Evolutionary conservation across 23 tunicate genomes (phyloP).

Genomic region (Oikopleura dioica): DNA sequence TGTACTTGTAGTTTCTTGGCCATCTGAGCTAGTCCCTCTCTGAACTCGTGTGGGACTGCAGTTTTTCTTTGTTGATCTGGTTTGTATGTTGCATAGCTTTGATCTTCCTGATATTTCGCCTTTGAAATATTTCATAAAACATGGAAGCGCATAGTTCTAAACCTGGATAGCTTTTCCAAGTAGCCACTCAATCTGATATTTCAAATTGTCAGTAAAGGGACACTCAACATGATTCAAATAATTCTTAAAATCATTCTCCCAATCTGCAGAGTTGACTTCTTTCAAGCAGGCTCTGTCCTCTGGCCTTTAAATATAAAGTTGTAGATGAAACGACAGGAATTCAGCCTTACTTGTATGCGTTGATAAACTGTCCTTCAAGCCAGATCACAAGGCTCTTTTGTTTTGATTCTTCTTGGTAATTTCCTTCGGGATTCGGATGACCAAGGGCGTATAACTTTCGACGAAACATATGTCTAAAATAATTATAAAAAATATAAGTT

Average conservation of each 20-base stretch:
- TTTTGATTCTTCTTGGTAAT: not conserved
- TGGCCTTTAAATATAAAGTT: not conserved
- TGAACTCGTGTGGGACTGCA: not conserved
- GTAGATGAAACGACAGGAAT: not conserved
- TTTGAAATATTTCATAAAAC: too few species aligned
- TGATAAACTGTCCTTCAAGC: not conserved
- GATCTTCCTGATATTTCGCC: too few species aligned
- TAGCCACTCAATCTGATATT: not conserved
- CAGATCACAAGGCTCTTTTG: not conserved
- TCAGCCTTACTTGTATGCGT: not conserved
- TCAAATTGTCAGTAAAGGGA: too few species aligned
- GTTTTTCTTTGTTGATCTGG: too few species aligned
- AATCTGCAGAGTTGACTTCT: not conserved
- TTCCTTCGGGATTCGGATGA: not conserved
- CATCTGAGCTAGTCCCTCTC: not conserved
- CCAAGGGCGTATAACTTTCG: not conserved
- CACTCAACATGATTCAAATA: not conserved
- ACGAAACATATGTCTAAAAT: not conserved
- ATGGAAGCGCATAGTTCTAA: too few species aligned
- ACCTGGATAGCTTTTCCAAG: not conserved
- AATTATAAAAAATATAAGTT: too few species aligned
- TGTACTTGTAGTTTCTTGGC: not conserved
- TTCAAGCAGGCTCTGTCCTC: not conserved
- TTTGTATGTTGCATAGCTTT: too few species aligned
- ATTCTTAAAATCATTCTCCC: not conserved